Evolutionary conservation across 1,140 invertebrate genomes (phyloP).

Genomic region (Acromyrmex heyeri): DNA sequence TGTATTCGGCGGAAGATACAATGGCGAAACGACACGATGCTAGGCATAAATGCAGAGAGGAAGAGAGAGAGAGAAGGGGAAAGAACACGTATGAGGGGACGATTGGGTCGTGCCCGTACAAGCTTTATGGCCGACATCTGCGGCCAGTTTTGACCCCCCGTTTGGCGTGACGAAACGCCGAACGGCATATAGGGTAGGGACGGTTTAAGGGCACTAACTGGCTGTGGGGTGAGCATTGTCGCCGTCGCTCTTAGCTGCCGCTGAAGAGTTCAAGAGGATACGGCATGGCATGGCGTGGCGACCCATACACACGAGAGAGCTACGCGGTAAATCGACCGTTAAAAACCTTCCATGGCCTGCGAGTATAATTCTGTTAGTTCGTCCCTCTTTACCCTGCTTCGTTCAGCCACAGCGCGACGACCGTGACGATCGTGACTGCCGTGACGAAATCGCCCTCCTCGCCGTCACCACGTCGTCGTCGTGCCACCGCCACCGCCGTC

Average conservation of each 20-base stretch:
- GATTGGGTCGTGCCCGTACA: slow-evolving; percentile 62
- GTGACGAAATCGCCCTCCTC: slow-evolving; percentile 72
- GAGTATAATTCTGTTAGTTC: slow-evolving; percentile 85
- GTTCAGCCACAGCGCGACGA: slow-evolving; percentile 57
- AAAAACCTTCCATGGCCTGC: slow-evolving; percentile 81
- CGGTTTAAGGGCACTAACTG: slow-evolving; percentile 78
- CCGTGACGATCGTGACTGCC: slow-evolving; percentile 68
- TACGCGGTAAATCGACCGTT: slow-evolving; percentile 85
- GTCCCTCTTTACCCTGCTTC: not conserved
- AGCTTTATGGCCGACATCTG: slow-evolving; percentile 85
- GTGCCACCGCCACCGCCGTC: not conserved
- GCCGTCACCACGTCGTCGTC: slow-evolving; percentile 49
- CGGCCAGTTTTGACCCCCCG: slow-evolving; percentile 85
- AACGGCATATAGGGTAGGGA: slow-evolving; percentile 72
- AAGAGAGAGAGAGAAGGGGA: slow-evolving; percentile 45
- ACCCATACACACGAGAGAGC: slow-evolving; percentile 28
- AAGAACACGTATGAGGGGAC: slow-evolving; percentile 38
- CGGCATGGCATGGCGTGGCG: slow-evolving; percentile 7
- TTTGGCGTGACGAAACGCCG: slow-evolving; percentile 83
- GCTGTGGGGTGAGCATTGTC: slow-evolving; percentile 71
- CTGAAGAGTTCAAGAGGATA: slow-evolving; percentile 34
- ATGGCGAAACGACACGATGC: slow-evolving; percentile 73
- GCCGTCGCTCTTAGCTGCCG: slow-evolving; percentile 58
- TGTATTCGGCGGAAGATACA: slow-evolving; percentile 83
- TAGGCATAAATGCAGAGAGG: not conserved